A percentile compares a stretch with the other conserved stretches of the same genome.
These are phyloP conservation scores for Synodontis membranacea DNA, from an alignment of 2,113 vertebrate genomes.

Conservation along the genomic window DNA sequence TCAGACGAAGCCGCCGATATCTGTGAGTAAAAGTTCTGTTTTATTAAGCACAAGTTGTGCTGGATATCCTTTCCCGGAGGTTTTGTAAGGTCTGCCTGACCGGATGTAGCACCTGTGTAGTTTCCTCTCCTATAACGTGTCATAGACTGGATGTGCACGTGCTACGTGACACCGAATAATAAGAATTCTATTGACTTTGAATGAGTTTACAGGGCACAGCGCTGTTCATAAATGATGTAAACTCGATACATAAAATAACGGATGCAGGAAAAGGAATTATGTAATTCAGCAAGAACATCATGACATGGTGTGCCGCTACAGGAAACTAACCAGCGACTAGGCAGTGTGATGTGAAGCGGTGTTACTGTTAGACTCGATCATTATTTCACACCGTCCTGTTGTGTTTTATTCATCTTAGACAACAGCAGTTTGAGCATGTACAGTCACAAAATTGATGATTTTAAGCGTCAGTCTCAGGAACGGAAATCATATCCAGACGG, in stretches of 20 bases:
- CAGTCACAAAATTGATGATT: neutral
- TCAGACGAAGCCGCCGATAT: slow-evolving; percentile 94
- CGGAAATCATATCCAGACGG: neutral
- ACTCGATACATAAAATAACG: neutral
- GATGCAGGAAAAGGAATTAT: neutral
- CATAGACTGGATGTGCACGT: neutral
- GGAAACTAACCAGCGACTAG: neutral
- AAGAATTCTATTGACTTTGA: neutral
- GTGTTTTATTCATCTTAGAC: neutral
- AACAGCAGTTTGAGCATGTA: neutral
- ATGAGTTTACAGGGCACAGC: neutral
- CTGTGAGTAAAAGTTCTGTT: slow-evolving; percentile 76
- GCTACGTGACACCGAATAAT: neutral
- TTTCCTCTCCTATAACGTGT: neutral
- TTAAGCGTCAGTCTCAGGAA: neutral
- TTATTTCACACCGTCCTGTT: neutral
- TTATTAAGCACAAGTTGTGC: neutral
- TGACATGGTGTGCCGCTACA: neutral
- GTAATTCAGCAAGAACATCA: neutral
- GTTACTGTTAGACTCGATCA: neutral
- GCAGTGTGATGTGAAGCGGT: neutral
- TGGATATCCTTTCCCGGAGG: too few relatives aligned
- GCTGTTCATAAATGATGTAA: neutral
- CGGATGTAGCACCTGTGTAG: neutral
- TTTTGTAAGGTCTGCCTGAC: neutral